Evolutionary conservation across 2,888 invertebrate species (phyloP).

Genomic region (Acleris sparsana): DNA sequence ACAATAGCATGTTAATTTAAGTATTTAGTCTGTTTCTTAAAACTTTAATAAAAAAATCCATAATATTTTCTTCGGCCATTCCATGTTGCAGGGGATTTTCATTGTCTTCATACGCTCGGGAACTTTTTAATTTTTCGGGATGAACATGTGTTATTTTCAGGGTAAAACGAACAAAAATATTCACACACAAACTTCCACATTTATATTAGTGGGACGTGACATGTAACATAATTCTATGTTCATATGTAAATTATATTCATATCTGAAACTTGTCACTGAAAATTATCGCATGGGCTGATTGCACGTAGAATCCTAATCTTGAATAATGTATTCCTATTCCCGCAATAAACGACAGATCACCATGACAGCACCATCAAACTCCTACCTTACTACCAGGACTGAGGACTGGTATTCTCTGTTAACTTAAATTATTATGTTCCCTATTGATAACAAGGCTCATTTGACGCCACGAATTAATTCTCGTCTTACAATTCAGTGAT

Average conservation of each 20-base stretch:
- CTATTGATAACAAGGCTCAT: conserved; percentile 11
- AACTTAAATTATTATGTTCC: not conserved
- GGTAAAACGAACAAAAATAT: no score
- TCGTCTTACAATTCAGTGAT: conserved; percentile 30
- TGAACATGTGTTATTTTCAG: no score
- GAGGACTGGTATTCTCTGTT: not conserved
- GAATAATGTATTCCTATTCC: conserved; percentile 34
- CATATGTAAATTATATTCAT: conserved; percentile 23
- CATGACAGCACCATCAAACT: conserved; percentile 1
- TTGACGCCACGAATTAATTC: conserved; percentile 33
- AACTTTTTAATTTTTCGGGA: no score
- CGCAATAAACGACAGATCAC: conserved; percentile 21
- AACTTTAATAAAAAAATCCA: no score
- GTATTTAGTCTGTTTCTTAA: no score
- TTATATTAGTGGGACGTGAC: no score
- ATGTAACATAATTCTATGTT: not conserved
- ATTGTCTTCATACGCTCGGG: no score
- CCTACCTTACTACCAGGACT: conserved; percentile 2
- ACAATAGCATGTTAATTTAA: no score
- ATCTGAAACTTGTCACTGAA: conserved; percentile 24
- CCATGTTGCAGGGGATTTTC: no score
- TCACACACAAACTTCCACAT: no score
- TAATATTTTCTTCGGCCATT: no score
- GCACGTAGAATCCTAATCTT: conserved; percentile 32
- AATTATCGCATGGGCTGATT: conserved; percentile 32